Percentiles rank a stretch among this genome's conserved stretches.
Evolutionary conservation across 2,113 vertebrate genomes (phyloP).

Genomic region (Engraulis encrasicolus): DNA sequence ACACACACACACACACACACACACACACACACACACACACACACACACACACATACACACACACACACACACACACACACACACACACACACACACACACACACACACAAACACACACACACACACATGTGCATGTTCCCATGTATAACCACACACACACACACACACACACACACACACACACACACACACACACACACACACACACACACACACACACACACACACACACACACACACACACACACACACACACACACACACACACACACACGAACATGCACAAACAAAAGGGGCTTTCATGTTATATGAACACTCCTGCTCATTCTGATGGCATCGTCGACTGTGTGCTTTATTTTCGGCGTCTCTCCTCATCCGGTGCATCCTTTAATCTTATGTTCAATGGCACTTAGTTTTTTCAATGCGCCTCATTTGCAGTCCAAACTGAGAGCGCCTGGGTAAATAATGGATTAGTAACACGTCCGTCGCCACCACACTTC

Average conservation of each 20-base stretch:
- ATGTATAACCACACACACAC: no score
- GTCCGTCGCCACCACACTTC: constrained; percentile 74
- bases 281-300: constrained; percentile 38
- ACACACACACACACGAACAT: no score
- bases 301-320: constrained; percentile 74
- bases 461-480: constrained; percentile 83
- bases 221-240: constrained; percentile 27
- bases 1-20: constrained; percentile 37
- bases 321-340: constrained; percentile 50
- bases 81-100: constrained; percentile 33
- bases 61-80: constrained; percentile 37
- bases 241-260: no score
- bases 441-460: constrained; percentile 74
- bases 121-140: no score
- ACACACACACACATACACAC: constrained; percentile 20
- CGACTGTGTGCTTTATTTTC: constrained; percentile 48
- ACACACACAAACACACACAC: constrained; percentile 20
- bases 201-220: constrained; percentile 32
- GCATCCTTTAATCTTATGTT: constrained; percentile 74
- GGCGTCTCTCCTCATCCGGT: constrained; percentile 67
- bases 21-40: constrained; percentile 33
- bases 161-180: constrained; percentile 27
- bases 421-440: constrained; percentile 73
- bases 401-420: constrained; percentile 76
- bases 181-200: constrained; percentile 35